Evolutionary conservation across 2,113 vertebrate species (phyloP), one percentile per base, ranked within the genome.

Genomic region (Chitala chitala): DNA sequence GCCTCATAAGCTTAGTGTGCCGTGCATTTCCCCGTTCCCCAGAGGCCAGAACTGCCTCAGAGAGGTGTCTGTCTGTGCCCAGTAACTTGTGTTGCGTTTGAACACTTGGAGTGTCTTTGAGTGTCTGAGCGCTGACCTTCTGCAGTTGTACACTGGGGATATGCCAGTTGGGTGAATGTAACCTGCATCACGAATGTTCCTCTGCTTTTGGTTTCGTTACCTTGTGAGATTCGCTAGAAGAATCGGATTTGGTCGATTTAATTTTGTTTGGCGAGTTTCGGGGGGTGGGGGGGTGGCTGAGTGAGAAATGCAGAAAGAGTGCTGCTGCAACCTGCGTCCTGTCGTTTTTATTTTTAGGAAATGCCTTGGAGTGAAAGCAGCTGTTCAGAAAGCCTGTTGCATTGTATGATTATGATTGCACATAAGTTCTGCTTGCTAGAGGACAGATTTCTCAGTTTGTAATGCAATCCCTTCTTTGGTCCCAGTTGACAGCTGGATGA

Each of bases 1-100:
- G 96, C 96, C 51, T 99, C 96, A 71, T 99, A 95, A 94, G 86
- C 87, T 73, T 69, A 15, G 24, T 17, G 17, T 51, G 48, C 61
- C 40, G 40, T n/a, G 44, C 65, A 20, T 69, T 58, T 73, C 50
- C 70, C 78, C 69, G 66, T 48, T 51, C 64, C 69, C 76, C 22
- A 31, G 31, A 13, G 69, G 58, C 56, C 44, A 24, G 15, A 38
- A 31, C 24, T 51, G 73, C 36, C 26, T 22, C 59, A 42, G 31
- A 73, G 71, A n/a, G 26, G 13, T 17, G 59, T 51, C 31, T 63
- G 69, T 58, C 56, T 84, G 72, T 66, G 78, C 74, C 72, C 76
- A 78, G 70, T 80, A 22, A 80, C 80, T 69, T 81, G 59, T 75
- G 80, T 80, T 66, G 44, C 29, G 15, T 71, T 71, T 46, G 48